Evolutionary conservation across 2,888 invertebrate species (phyloP).

Genomic region (Cheilosia pagana): DNA sequence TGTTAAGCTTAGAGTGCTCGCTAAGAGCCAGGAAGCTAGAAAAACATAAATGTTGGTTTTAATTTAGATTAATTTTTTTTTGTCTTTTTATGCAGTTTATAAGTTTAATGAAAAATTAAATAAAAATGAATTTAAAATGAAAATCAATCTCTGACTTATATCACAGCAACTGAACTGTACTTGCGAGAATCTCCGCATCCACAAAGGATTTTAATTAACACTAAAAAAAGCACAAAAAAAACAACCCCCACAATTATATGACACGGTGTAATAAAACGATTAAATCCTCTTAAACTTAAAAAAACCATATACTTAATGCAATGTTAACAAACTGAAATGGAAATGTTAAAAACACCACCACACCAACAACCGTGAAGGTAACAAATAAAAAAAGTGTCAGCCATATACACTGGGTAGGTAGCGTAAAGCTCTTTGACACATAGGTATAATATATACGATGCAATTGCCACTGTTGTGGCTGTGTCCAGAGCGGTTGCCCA

Average conservation of each 20-base stretch:
- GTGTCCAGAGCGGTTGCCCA: constrained; percentile 2
- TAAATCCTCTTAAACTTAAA: constrained; percentile 64
- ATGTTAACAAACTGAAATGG: constrained; percentile 52
- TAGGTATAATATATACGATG: constrained; percentile 20
- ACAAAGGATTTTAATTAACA: neutral
- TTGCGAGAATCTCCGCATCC: neutral
- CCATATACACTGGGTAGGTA: neutral
- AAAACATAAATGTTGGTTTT: too few relatives aligned
- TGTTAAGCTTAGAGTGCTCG: too few relatives aligned
- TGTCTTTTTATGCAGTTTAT: too few relatives aligned
- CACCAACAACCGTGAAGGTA: neutral
- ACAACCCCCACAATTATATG: constrained; percentile 3
- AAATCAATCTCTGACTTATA: too few relatives aligned
- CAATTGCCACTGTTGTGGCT: constrained; percentile 40
- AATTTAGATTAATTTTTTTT: too few relatives aligned
- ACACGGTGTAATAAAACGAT: constrained; percentile 61
- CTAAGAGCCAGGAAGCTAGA: too few relatives aligned
- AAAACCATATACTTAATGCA: constrained; percentile 44
- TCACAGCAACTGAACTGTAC: too few relatives aligned
- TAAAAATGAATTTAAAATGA: too few relatives aligned
- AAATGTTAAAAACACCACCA: constrained; percentile 16
- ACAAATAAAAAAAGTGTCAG: neutral
- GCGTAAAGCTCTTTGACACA: neutral
- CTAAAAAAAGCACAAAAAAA: neutral
- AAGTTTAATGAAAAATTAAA: too few relatives aligned